Evolutionary conservation across 2,113 vertebrate species (phyloP), one percentile per base, ranked within the genome.

Genomic region (Pao palembangensis): DNA sequence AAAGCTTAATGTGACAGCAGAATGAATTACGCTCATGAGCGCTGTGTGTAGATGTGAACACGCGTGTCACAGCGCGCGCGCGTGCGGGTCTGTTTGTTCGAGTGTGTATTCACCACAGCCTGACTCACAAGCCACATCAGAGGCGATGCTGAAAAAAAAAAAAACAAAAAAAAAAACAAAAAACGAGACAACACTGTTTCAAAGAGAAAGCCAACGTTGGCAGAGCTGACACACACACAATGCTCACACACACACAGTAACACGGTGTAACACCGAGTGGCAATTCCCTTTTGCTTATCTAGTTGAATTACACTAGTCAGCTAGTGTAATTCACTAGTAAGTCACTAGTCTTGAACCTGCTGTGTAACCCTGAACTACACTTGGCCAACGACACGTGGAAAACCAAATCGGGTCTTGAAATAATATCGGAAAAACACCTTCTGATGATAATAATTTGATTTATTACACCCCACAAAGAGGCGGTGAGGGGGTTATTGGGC

Each of bases 61-160:
- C 63, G 61, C 23, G 23, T 67, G 50, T 56, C 28, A 64, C 53
- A 65, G 54, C 46, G 18, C 61, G 8, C 64, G 20, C 43, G 28
- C 55, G 64, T 55, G 23, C 23, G 23, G 61, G 74, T 66, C 56
- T 61, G 48, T 57, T 42, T 64, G 23, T 57, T 21, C 15, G 49
- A 13, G 49, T 58, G 46, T 64, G 70, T 76, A 76, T 84, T 87
- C 74, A 86, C 83, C 87, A 84, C 83, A 84, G 44, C 53, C 76
- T 86, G 85, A 89, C 73, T 86, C 80, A 85, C 43, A 79, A 78
- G 77, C 88, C 89, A 88, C 89, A 88, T 86, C 86, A 88, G 73
- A 89, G 69, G 72, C 72, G 55, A 23, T 68, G 76, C 69, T 76
- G 80, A 68, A 72, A 76, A 83, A 87, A 82, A 28, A 28, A 28